Percentiles rank a stretch among this genome's conserved stretches.
These are phyloP conservation scores for Thaumatotibia leucotreta DNA, from an alignment of 1,140 invertebrate genomes.

Conservation along the genomic window DNA sequence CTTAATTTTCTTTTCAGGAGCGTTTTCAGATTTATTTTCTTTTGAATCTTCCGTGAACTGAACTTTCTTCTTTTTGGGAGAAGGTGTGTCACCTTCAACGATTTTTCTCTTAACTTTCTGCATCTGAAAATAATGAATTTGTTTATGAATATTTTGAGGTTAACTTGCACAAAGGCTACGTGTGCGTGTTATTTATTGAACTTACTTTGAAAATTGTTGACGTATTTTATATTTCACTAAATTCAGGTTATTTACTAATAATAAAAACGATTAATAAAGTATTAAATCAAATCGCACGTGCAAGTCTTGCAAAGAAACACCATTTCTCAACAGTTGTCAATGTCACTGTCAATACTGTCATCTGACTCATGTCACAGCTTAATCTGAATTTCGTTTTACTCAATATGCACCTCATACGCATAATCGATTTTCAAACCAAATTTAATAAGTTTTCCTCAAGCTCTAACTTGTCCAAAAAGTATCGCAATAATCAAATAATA, in stretches of 20 bases:
- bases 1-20: constrained; percentile 20
- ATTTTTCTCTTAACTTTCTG: constrained; percentile 60
- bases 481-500: too few relatives aligned
- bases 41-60: constrained; percentile 18
- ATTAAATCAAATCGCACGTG: neutral
- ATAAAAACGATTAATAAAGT: neutral
- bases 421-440: too few relatives aligned
- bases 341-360: neutral
- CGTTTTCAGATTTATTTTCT: constrained; percentile 20
- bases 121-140: constrained; percentile 38
- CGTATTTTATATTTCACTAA: neutral
- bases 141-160: constrained; percentile 6
- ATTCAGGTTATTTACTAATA: neutral
- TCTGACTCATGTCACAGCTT: too few relatives aligned
- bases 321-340: neutral
- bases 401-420: too few relatives aligned
- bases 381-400: too few relatives aligned
- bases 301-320: neutral
- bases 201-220: neutral
- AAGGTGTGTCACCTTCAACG: constrained; percentile 24
- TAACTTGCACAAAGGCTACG: neutral
- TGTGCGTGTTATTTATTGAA: neutral
- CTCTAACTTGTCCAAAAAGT: too few relatives aligned
- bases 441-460: too few relatives aligned
- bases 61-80: constrained; percentile 54